phyloP scores from a whole-genome alignment of 37 sponge, comb jelly and placozoan species.

The Corticium candelabrum region DNA sequence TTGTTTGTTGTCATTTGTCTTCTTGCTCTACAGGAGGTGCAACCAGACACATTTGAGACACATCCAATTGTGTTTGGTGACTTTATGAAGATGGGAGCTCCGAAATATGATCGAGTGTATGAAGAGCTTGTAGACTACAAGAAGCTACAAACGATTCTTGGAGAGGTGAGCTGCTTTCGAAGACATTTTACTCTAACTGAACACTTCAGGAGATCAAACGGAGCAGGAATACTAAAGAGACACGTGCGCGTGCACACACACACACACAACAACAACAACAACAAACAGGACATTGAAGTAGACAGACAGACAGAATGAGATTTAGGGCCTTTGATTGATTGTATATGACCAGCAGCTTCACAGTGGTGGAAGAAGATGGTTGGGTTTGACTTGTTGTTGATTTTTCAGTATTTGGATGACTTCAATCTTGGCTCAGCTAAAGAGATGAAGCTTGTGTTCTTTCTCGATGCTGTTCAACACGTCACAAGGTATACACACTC shows the following conservation, averaged over 20 bases:
- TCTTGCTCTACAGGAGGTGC: slow-evolving; percentile 42
- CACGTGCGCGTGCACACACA: neutral
- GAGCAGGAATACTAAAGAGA: neutral
- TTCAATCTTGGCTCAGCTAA: slow-evolving; percentile 90
- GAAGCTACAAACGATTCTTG: slow-evolving; percentile 61
- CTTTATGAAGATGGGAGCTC: slow-evolving; percentile 88
- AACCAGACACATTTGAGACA: slow-evolving; percentile 84
- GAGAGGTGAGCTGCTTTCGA: slow-evolving; percentile 45
- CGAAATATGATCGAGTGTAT: slow-evolving; percentile 68
- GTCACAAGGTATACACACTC: slow-evolving; percentile 48
- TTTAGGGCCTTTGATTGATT: too few species aligned
- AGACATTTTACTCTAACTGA: too few species aligned
- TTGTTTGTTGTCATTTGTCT: neutral
- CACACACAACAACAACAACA: neutral
- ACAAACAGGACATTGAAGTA: too few species aligned
- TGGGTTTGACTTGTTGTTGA: neutral
- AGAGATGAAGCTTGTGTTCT: slow-evolving; percentile 99
- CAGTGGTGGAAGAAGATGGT: too few species aligned
- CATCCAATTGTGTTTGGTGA: slow-evolving; percentile 93
- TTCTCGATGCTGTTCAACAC: slow-evolving; percentile 95
- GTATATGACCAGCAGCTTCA: too few species aligned
- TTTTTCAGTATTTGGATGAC: slow-evolving; percentile 83
- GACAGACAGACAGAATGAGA: too few species aligned
- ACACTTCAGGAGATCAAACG: too few species aligned
- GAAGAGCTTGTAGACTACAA: slow-evolving; percentile 74